Percentiles rank a stretch among this genome's conserved stretches.
These are phyloP conservation scores for Deilephila porcellus DNA, from an alignment of 2,888 invertebrate genomes.

Conservation along the genomic window DNA sequence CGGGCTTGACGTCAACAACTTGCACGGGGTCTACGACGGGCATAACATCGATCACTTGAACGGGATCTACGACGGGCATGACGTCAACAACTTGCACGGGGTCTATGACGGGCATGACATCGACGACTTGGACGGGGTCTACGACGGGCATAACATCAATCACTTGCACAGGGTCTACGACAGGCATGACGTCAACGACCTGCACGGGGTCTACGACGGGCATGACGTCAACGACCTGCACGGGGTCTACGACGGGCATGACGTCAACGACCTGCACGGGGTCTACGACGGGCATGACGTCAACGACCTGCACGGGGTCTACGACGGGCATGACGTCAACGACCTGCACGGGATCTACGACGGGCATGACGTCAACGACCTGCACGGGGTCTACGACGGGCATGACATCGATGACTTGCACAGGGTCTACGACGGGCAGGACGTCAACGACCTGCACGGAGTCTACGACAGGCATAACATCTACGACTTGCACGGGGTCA, in stretches of 20 bases:
- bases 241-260: neutral
- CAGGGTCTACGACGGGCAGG: conserved; percentile 11
- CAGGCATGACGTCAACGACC: no score
- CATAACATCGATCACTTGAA: conserved; percentile 32
- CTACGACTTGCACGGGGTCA: neutral
- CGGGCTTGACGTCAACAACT: conserved; percentile 10
- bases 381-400: conserved; percentile 23
- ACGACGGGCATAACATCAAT: neutral
- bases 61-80: conserved; percentile 28
- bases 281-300: neutral
- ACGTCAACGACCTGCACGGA: conserved; percentile 20
- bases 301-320: neutral
- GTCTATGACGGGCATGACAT: conserved; percentile 18
- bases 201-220: neutral
- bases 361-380: conserved; percentile 2
- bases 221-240: neutral
- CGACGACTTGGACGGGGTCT: neutral
- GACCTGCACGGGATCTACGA: conserved; percentile 2
- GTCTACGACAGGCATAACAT: neutral
- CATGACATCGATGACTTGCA: neutral
- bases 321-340: neutral
- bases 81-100: neutral
- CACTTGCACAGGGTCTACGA: no score
- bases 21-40: conserved; percentile 7
- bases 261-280: neutral